Conservation (phyloP, 2,888 invertebrate species). For the Steromphala cineraria region DNA sequence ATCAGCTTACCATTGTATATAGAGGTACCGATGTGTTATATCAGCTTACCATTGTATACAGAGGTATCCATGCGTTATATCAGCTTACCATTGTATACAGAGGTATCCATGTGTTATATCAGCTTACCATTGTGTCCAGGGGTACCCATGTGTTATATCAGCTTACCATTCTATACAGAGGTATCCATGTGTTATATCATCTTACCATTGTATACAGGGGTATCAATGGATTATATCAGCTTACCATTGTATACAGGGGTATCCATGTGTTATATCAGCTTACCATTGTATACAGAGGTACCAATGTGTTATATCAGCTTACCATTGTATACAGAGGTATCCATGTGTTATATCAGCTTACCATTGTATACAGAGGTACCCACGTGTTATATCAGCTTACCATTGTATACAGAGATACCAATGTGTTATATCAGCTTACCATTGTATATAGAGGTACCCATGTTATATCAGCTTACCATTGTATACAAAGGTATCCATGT, state of each 20-base stretch:
- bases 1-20: no score
- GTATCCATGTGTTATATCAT: no score
- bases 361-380: background rate
- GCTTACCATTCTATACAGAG: no score
- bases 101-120: no score
- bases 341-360: background rate
- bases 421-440: background rate
- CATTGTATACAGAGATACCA: background rate
- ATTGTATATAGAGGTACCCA: background rate
- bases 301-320: background rate
- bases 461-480: no score
- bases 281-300: background rate
- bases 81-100: no score
- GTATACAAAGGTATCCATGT: background rate
- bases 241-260: background rate
- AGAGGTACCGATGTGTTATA: no score
- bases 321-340: background rate
- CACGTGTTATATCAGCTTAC: background rate
- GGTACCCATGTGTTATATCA: background rate
- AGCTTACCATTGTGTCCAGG: no score
- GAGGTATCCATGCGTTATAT: no score
- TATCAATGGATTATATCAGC: no score
- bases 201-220: no score
- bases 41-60: no score
- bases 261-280: background rate